A percentile compares a stretch with the other conserved stretches of the same genome.
Conservation (phyloP, 2,113 vertebrate genomes). For the Glaucidium brasilianum region DNA sequence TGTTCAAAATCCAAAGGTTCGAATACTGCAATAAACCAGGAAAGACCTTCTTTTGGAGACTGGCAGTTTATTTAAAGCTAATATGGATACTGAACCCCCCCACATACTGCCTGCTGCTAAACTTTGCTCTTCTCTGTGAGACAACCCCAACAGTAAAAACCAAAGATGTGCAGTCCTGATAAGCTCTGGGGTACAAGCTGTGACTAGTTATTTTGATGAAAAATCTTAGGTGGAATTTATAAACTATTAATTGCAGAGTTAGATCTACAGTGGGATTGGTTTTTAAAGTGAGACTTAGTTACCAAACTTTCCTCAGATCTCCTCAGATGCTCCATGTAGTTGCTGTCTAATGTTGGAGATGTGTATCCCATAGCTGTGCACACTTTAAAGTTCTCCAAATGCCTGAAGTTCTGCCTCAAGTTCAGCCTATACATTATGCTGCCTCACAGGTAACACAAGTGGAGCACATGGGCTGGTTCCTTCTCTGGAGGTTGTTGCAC, state of each 20-base stretch:
- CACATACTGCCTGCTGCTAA: not conserved
- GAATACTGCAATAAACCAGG: not conserved
- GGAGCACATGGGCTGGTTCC: not conserved
- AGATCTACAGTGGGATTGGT: not conserved
- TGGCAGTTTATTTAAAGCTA: not conserved
- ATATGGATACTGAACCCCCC: not conserved
- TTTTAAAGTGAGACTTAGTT: not conserved
- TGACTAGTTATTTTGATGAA: not conserved
- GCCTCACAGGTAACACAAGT: not conserved
- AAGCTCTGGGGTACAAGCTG: not conserved
- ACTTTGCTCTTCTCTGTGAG: not conserved
- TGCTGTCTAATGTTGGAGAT: not conserved
- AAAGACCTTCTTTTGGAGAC: not conserved
- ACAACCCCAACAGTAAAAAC: not conserved
- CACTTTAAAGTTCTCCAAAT: fast-evolving
- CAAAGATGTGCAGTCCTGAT: not conserved
- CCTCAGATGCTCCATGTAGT: not conserved
- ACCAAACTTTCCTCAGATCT: not conserved
- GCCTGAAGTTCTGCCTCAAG: not conserved
- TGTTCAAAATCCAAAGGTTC: not conserved
- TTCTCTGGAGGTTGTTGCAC: not conserved
- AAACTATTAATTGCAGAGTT: not conserved
- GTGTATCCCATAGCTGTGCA: not conserved
- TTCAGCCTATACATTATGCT: not conserved
- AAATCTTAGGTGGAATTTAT: not conserved